phyloP scores from a whole-genome alignment of 2,797 vertebrate genomes.

The Gallinago nigripennis region DNA sequence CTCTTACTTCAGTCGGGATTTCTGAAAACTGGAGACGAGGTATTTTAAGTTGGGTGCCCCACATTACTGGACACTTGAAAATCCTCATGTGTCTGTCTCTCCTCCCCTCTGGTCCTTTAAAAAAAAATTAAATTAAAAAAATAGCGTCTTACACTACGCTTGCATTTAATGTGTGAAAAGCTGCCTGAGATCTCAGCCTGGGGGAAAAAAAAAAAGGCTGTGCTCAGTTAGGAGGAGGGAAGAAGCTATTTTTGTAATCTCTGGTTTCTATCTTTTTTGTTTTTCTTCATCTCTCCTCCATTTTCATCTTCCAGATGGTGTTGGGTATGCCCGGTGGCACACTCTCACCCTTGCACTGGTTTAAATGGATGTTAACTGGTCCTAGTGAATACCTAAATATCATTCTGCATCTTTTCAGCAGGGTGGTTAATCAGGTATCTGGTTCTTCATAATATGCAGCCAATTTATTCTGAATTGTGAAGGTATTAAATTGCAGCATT shows the following conservation, averaged over 20 bases:
- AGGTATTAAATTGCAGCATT: background rate
- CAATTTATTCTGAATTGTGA: background rate
- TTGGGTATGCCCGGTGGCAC: background rate
- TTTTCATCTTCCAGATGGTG: background rate
- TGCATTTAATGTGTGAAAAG: background rate
- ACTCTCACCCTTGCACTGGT: too few relatives aligned
- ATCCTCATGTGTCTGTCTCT: background rate
- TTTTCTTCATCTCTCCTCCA: background rate
- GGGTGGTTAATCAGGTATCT: background rate
- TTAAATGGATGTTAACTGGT: background rate
- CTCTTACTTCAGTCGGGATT: background rate
- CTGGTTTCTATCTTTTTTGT: background rate
- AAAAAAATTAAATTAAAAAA: too few relatives aligned
- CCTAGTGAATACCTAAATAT: background rate
- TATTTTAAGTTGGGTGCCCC: background rate
- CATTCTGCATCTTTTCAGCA: background rate
- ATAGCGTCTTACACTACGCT: background rate
- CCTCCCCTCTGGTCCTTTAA: background rate
- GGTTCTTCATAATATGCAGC: background rate
- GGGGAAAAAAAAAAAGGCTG: background rate
- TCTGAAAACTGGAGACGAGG: background rate
- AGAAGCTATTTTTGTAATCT: background rate
- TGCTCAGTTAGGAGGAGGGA: background rate
- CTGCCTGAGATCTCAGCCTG: background rate
- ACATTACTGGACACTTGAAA: background rate